Base-by-base conservation (phyloP, 2,888 invertebrate genomes). In the Oscheius myriophilus region DNA sequence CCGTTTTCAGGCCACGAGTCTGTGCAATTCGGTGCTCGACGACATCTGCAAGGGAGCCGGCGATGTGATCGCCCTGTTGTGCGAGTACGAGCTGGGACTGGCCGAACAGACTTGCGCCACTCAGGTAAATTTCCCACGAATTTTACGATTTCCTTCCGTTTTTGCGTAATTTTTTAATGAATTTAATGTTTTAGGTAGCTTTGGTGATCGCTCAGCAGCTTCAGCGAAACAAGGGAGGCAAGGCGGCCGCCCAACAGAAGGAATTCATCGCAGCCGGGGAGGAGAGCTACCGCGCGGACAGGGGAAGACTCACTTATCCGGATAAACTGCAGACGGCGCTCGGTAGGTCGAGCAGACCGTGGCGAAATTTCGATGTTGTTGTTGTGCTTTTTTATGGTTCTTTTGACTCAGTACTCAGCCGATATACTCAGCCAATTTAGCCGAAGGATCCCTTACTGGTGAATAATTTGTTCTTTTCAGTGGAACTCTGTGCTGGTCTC, bases 1-100 rank as follows among this genome's bases (percentile, higher is more conserved):
- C 9, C 33, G 33, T 11, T 61, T 73, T 41, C 64, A 72, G 75
- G 68, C 81, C 23, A 90, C 98, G 25, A 95, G 94, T 39, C 93
- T 96, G 51, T 96, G 97, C 0, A 96, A 97, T 86, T 93, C 95
- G 90, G 97, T 95, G 87, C 89, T 99, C 67, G 97, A 98, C 87
- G 96, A 98, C 89, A 96, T 98, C 93, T 94, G 96, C 0, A 96
- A 96, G 87, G 96, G 97, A 88, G 95, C 95, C 0, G 96, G 96
- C 87, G 96, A 96, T 87, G 96, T 99, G 46, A 95, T 98, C 54
- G 96, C 96, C 0, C 94, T 96, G 6, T 95, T 98, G 84, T 96
- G 96, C 89, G 96, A 98, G 88, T 96, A 97, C 86, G 97, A 98
- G 86, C 95, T 96, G 87, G 93, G 93, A 76, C 92, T 99, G 91